A percentile compares a stretch with the other conserved stretches of the same genome.
Conservation (phyloP, 2,888 invertebrate genomes). For the Mycalesis mineus region DNA sequence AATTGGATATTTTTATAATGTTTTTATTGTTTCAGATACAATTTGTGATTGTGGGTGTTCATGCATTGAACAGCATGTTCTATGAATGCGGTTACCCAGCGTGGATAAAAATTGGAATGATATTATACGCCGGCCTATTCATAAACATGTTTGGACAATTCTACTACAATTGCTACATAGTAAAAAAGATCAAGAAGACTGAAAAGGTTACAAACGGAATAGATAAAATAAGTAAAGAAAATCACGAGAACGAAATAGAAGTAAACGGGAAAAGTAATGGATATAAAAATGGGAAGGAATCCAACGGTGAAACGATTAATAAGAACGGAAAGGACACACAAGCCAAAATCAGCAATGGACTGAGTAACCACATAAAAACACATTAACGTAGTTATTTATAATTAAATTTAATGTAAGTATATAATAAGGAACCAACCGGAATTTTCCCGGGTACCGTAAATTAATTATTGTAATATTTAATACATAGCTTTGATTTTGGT, state of each 20-base stretch:
- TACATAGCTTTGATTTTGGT: too few species aligned
- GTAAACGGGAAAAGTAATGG: not conserved
- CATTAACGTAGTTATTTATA: not conserved
- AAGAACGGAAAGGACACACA: not conserved
- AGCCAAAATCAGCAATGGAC: not conserved
- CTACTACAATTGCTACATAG: slow-evolving; percentile 80
- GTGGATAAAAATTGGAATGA: slow-evolving; percentile 76
- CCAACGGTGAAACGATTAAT: not conserved
- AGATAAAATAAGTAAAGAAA: not conserved
- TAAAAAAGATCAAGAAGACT: slow-evolving; percentile 14
- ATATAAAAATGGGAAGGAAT: not conserved
- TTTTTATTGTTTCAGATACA: slow-evolving; percentile 74
- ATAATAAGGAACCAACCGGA: not conserved
- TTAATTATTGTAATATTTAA: too few species aligned
- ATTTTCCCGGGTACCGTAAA: too few species aligned
- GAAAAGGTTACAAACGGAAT: slow-evolving; percentile 1
- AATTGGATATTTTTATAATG: not conserved
- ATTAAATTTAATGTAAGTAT: not conserved
- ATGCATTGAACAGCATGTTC: slow-evolving; percentile 77
- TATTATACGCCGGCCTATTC: slow-evolving; percentile 80
- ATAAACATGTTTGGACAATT: slow-evolving; percentile 85
- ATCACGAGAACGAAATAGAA: not conserved
- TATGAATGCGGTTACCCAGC: slow-evolving; percentile 82
- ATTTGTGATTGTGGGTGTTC: slow-evolving; percentile 82
- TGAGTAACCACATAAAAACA: not conserved